Conservation (phyloP, 2,113 vertebrate species). For the Siniperca chuatsi region DNA sequence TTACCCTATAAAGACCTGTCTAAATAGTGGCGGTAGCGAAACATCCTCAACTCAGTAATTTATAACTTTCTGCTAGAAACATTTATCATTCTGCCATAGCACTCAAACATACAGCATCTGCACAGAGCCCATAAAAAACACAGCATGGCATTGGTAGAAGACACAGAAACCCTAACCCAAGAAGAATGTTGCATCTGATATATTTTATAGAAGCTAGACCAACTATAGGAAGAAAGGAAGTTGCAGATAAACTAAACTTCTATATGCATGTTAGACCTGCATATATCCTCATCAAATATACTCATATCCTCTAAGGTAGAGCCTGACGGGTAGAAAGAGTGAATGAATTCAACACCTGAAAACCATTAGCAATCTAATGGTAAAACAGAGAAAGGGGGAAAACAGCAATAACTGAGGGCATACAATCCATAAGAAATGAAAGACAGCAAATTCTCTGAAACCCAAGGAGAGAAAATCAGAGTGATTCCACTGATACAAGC, state of each 20-base stretch:
- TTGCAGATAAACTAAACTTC: neutral
- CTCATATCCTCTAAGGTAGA: slow-evolving; percentile 15
- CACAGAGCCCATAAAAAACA: slow-evolving; percentile 46
- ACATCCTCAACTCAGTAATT: slow-evolving; percentile 68
- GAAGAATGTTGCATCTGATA: slow-evolving; percentile 1
- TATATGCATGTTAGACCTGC: slow-evolving; percentile 3
- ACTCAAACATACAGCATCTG: slow-evolving; percentile 55
- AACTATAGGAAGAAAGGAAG: neutral
- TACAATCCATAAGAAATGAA: slow-evolving; percentile 78
- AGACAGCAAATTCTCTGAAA: slow-evolving; percentile 68
- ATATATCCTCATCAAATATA: slow-evolving; percentile 10
- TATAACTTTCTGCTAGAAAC: slow-evolving; percentile 51
- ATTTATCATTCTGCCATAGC: slow-evolving; percentile 63
- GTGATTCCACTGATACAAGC: slow-evolving; percentile 76
- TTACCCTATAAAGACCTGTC: slow-evolving; percentile 61
- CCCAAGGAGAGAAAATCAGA: slow-evolving; percentile 60
- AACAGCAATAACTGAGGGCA: slow-evolving; percentile 66
- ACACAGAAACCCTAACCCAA: neutral
- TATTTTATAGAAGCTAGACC: neutral
- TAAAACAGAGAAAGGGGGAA: slow-evolving; percentile 57
- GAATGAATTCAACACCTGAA: slow-evolving; percentile 69
- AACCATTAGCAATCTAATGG: slow-evolving; percentile 79
- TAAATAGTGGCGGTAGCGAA: slow-evolving; percentile 37
- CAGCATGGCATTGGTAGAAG: neutral
- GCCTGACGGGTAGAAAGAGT: slow-evolving; percentile 20